phyloP scores from a whole-genome alignment of 1,140 invertebrate species.

The Armadillidium nasatum region DNA sequence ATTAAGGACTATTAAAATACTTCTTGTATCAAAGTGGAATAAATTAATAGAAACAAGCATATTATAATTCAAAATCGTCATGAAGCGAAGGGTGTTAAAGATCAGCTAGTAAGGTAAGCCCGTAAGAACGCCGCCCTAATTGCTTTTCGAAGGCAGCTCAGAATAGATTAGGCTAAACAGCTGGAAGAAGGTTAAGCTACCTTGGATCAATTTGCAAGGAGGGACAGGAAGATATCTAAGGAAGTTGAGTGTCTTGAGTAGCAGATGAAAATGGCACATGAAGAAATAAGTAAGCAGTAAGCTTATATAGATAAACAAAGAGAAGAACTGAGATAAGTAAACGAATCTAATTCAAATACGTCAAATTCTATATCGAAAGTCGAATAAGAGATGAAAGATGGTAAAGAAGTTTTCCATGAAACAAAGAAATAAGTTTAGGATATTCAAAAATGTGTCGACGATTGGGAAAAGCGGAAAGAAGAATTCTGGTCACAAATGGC shows the following conservation, averaged over 20 bases:
- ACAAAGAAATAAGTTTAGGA: no score
- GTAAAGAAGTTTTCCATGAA: neutral
- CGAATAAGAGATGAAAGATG: neutral
- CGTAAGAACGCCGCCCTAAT: neutral
- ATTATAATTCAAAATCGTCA: constrained; percentile 1
- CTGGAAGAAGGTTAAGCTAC: neutral
- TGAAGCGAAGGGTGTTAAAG: neutral
- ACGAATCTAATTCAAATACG: neutral
- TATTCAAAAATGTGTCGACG: no score
- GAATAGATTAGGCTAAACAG: neutral
- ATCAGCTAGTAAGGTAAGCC: neutral
- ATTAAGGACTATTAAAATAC: neutral
- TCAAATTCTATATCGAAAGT: neutral
- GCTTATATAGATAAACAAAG: neutral
- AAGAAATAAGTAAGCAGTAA: neutral
- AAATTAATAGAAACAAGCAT: neutral
- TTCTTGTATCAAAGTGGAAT: neutral
- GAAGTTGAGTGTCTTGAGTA: neutral
- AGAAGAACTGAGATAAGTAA: neutral
- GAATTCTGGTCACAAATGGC: neutral
- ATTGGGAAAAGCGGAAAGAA: neutral
- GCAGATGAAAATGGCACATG: neutral
- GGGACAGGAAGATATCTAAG: neutral
- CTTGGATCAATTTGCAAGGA: neutral
- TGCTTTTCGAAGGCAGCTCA: neutral